Evolutionary conservation across 2,113 vertebrate species (phyloP), one percentile per base, ranked within the genome.

Genomic region (Ascaphus truei): DNA sequence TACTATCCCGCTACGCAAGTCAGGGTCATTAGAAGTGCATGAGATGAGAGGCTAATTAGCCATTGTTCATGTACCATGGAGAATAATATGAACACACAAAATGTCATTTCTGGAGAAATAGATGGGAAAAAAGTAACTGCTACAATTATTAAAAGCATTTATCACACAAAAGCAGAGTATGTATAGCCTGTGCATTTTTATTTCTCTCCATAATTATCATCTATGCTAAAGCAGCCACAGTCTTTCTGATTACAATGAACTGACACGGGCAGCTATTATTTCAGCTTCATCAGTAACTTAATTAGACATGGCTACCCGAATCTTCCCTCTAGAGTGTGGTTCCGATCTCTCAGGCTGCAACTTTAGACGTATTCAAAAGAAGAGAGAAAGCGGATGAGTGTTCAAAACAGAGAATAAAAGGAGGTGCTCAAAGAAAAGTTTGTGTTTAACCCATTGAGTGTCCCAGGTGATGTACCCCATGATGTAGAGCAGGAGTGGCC

Each of bases 181-280:
- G 51, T 16, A 16, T 30, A 13, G 25, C 61, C 61, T 30, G 11
- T 37, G 31, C 29, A 34, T 26, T 66, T 1, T 37, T 36, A 26
- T 71, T 65, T 57, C 60, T 7, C 65, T 20, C 12, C 61, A 0
- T 27, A 31, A 27, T 31, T 31, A 65, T 30, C 31, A 29, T 10
- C 57, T 29, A 29, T 31, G 65, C n/a, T 4, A 30, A 50, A 29
- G 45, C 50, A 68, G 62, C 64, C 43, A 22, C 37, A 43, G 6
- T 2, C 18, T 73, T 53, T 29, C 72, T 68, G 47, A 16, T 71
- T 53, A 29, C 47, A 25, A 5, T 55, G 31, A 30, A 41, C 53
- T 62, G 71, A 56, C 43, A 45, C 41, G 77, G 26, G 10, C 51
- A 15, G 12, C 22, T 25, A 37, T 62, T 37, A 50, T 36, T 75